These are phyloP conservation scores for Hydractinia echinata DNA, from an alignment of 30 jellyfish, hydroid and myxozoan species.

Conservation along the genomic window DNA sequence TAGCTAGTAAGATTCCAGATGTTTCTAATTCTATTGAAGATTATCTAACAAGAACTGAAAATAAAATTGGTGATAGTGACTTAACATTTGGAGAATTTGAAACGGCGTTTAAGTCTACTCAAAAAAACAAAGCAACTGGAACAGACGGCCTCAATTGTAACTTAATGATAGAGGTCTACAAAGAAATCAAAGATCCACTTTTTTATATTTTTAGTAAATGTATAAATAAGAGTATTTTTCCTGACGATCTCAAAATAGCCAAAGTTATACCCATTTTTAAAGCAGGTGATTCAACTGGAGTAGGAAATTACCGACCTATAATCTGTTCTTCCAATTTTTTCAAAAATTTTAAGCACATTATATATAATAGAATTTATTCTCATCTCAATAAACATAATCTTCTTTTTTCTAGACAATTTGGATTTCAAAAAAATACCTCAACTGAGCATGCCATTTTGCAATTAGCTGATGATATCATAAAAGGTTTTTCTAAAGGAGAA, in stretches of 20 bases:
- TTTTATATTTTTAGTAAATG: neutral
- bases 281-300: too few species aligned
- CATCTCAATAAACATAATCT: neutral
- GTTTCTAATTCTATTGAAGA: neutral
- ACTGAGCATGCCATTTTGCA: too few species aligned
- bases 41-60: neutral
- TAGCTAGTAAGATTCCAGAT: neutral
- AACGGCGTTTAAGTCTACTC: neutral
- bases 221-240: too few species aligned
- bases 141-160: neutral
- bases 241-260: too few species aligned
- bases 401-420: too few species aligned
- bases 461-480: too few species aligned
- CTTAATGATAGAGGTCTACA: neutral
- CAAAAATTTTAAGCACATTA: neutral
- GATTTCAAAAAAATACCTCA: too few species aligned
- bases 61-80: neutral
- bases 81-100: neutral
- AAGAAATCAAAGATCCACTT: neutral
- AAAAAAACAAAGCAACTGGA: neutral
- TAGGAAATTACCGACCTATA: neutral
- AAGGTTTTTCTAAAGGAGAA: too few species aligned
- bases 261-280: too few species aligned
- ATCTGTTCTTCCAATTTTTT: slow-evolving; percentile 2
- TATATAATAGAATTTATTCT: neutral